Evolutionary conservation across 2,888 invertebrate genomes (phyloP).

Genomic region (Pandemis heparana): DNA sequence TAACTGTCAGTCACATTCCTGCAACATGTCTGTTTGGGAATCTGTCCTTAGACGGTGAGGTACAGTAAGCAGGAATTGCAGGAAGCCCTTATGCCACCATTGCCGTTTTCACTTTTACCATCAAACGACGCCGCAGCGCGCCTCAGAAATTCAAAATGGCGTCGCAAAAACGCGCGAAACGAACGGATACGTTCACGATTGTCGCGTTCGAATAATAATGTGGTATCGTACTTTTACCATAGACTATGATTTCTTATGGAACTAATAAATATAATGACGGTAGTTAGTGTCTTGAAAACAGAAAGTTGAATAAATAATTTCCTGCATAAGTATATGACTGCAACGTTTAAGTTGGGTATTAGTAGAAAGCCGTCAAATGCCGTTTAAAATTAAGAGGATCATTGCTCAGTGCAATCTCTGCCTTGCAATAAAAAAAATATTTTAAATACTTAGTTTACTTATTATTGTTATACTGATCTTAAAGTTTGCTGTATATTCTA

Average conservation of each 20-base stretch:
- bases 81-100: slow-evolving; percentile 54
- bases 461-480: too few species aligned
- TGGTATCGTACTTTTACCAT: slow-evolving; percentile 60
- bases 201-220: slow-evolving; percentile 71
- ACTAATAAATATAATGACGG: slow-evolving; percentile 8
- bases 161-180: slow-evolving; percentile 68
- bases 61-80: slow-evolving; percentile 49
- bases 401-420: background rate
- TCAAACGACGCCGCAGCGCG: slow-evolving; percentile 68
- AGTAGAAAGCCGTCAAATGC: background rate
- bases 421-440: background rate
- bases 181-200: slow-evolving; percentile 62
- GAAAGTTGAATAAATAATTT: background rate
- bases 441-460: too few species aligned
- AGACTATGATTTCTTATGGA: slow-evolving; percentile 42
- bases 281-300: slow-evolving; percentile 16
- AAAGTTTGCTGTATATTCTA: background rate
- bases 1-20: slow-evolving; percentile 29
- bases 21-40: slow-evolving; percentile 30
- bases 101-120: slow-evolving; percentile 78
- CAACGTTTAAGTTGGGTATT: background rate
- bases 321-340: background rate
- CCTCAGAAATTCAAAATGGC: slow-evolving; percentile 71
- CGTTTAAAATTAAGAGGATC: background rate
- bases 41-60: slow-evolving; percentile 34